Percentiles rank a stretch among this genome's conserved stretches.
phyloP scores from a whole-genome alignment of 2,888 invertebrate species.

The Keiferia lycopersicella region DNA sequence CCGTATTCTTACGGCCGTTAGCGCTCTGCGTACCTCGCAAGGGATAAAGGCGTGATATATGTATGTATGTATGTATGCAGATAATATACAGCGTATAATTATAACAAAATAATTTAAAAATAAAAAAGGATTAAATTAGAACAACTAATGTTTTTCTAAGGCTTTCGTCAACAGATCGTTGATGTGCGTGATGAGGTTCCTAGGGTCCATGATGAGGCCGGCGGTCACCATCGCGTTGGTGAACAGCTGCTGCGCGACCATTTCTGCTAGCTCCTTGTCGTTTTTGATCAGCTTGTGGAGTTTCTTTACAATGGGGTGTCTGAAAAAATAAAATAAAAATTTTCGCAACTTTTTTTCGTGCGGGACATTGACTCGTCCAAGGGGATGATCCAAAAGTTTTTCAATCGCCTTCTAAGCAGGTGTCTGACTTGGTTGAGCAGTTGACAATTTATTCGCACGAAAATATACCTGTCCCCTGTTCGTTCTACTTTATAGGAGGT shows the following conservation, averaged over 20 bases:
- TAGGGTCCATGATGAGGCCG: constrained; percentile 95
- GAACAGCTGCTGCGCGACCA: constrained; percentile 94
- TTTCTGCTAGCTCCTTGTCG: constrained; percentile 90
- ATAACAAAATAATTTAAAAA: neutral
- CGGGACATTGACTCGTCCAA: too few relatives aligned
- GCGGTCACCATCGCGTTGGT: constrained; percentile 97
- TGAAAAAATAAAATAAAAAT: constrained; percentile 53
- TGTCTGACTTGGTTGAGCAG: too few relatives aligned
- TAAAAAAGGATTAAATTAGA: neutral
- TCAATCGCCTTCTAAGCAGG: too few relatives aligned
- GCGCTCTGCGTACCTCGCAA: too few relatives aligned
- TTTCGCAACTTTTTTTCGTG: too few relatives aligned
- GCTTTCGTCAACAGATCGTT: constrained; percentile 92
- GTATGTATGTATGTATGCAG: too few relatives aligned
- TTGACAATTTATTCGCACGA: neutral
- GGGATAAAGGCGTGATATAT: too few relatives aligned
- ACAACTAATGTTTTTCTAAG: constrained; percentile 86
- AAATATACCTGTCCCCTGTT: neutral
- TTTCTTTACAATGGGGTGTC: constrained; percentile 95
- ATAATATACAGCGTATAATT: constrained; percentile 6
- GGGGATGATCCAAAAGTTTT: too few relatives aligned
- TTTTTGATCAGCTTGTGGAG: constrained; percentile 86
- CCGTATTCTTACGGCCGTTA: too few relatives aligned
- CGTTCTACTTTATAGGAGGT: too few relatives aligned
- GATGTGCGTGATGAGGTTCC: constrained; percentile 90